Evolutionary conservation across 2,888 invertebrate species (phyloP).

Genomic region (Leptothorax acervorum): DNA sequence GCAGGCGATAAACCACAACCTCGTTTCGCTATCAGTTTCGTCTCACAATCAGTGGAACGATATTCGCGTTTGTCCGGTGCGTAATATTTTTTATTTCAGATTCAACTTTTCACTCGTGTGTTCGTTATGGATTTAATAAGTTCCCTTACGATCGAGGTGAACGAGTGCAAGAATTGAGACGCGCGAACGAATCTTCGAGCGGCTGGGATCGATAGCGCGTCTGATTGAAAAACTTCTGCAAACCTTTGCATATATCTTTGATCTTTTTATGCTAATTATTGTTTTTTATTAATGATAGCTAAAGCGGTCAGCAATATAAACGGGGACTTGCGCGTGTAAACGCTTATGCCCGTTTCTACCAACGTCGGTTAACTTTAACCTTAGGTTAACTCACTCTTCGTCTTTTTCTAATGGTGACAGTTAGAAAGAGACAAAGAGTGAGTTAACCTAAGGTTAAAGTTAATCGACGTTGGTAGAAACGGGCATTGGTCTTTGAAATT

Average conservation of each 20-base stretch:
- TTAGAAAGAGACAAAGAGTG: no score
- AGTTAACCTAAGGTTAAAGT: no score
- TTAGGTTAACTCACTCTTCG: no score
- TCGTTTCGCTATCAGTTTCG: neutral
- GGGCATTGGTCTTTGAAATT: neutral
- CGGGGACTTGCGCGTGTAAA: neutral
- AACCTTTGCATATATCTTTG: neutral
- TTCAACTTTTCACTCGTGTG: neutral
- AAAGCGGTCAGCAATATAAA: neutral
- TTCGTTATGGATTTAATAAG: slow-evolving; percentile 15
- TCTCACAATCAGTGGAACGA: neutral
- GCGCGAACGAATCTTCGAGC: slow-evolving; percentile 11
- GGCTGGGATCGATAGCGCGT: slow-evolving; percentile 6
- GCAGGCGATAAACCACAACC: slow-evolving; percentile 13
- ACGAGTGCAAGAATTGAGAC: slow-evolving; percentile 1
- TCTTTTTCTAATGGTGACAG: no score
- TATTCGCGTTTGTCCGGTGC: neutral
- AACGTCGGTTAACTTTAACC: no score
- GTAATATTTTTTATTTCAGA: neutral
- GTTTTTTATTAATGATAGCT: neutral
- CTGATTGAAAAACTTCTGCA: slow-evolving; percentile 30
- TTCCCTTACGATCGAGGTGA: neutral
- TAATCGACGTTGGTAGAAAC: no score
- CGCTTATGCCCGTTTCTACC: neutral
- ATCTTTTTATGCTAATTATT: slow-evolving; percentile 1